Evolutionary conservation across 2,888 invertebrate genomes (phyloP).

Genomic region (Melanostoma mellinum): DNA sequence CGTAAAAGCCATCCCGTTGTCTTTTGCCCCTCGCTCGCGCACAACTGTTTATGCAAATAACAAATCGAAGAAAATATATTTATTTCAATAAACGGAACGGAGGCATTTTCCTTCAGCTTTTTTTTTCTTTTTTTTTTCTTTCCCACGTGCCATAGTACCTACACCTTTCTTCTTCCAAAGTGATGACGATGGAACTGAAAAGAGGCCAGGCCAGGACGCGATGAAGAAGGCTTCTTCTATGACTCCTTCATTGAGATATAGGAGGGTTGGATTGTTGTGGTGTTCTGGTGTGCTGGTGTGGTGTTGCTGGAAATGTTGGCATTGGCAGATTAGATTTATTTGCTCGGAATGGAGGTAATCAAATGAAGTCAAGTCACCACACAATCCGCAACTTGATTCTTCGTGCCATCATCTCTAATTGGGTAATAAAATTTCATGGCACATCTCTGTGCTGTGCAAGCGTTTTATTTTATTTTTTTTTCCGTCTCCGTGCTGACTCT

Average conservation of each 20-base stretch:
- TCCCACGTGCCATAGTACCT: constrained; percentile 64
- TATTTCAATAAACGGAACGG: constrained; percentile 59
- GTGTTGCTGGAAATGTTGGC: constrained; percentile 53
- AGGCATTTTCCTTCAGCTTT: constrained; percentile 17
- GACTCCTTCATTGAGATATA: constrained; percentile 15
- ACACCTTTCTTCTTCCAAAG: constrained; percentile 18
- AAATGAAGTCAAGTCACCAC: constrained; percentile 72
- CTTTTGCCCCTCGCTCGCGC: background rate
- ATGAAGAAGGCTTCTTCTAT: background rate
- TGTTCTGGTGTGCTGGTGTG: background rate
- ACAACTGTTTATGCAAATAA: constrained; percentile 64
- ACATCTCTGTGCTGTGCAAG: constrained; percentile 56
- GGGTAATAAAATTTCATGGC: constrained; percentile 71
- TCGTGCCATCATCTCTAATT: constrained; percentile 71
- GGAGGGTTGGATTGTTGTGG: constrained; percentile 19
- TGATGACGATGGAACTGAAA: constrained; percentile 6
- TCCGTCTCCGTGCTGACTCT: background rate
- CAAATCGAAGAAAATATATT: constrained; percentile 69
- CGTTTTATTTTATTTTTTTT: constrained; percentile 19
- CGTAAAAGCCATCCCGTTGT: background rate
- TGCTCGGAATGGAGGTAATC: constrained; percentile 69
- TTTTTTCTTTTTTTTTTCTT: constrained; percentile 15
- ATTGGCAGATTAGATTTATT: constrained; percentile 71
- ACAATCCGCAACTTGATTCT: constrained; percentile 71
- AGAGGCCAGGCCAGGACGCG: constrained; percentile 14